Conservation (phyloP, 2,113 vertebrate genomes). For the Onychostoma macrolepis region DNA sequence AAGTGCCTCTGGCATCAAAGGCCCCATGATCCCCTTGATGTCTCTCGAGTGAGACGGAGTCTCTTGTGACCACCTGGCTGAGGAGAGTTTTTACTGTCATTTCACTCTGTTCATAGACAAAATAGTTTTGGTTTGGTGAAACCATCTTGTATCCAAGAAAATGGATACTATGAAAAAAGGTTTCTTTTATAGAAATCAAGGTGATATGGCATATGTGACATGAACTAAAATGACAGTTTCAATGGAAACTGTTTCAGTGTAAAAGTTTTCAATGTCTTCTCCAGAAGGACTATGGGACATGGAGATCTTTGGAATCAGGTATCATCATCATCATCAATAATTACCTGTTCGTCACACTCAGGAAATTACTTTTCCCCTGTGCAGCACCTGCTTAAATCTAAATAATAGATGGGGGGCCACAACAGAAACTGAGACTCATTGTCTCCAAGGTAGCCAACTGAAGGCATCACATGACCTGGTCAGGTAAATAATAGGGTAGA, state of each 20-base stretch:
- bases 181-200: background rate
- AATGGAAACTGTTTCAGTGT: background rate
- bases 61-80: conserved; percentile 19
- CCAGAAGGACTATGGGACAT: background rate
- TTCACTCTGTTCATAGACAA: background rate
- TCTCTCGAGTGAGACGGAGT: conserved; percentile 38
- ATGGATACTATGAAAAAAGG: background rate
- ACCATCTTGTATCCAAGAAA: background rate
- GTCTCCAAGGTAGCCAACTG: conserved; percentile 49
- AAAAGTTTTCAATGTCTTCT: background rate
- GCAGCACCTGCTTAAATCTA: conserved; percentile 61
- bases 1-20: conserved; percentile 53
- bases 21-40: conserved; percentile 48
- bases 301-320: conserved; percentile 38
- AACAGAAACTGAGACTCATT: conserved; percentile 53
- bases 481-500: conserved; percentile 44
- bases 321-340: conserved; percentile 60
- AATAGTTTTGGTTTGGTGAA: background rate
- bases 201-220: background rate
- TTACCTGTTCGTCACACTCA: conserved; percentile 60
- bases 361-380: conserved; percentile 60
- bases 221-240: background rate
- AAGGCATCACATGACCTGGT: conserved; percentile 27
- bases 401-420: conserved; percentile 61
- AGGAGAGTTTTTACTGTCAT: background rate